phyloP scores from a whole-genome alignment of 1,140 invertebrate genomes.

The Habropoda laboriosa region DNA sequence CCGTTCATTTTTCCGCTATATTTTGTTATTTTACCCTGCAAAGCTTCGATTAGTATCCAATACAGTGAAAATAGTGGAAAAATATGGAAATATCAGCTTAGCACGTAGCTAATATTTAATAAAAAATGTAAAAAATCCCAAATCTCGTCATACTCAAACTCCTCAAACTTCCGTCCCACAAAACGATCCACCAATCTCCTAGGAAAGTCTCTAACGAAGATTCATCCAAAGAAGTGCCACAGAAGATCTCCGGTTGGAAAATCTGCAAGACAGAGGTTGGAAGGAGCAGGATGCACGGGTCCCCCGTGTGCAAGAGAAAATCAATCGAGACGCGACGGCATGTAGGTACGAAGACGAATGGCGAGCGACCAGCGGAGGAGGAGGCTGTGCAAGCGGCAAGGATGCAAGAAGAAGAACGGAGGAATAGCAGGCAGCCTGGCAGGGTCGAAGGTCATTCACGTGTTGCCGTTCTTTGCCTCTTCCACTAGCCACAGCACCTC shows the following conservation, averaged over 20 bases:
- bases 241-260: background rate
- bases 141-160: too few species aligned
- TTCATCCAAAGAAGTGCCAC: background rate
- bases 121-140: too few species aligned
- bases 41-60: too few species aligned
- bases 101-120: too few species aligned
- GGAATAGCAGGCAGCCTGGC: conserved; percentile 65
- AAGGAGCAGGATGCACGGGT: conserved; percentile 18
- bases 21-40: too few species aligned
- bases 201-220: too few species aligned
- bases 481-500: conserved; percentile 42
- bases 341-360: conserved; percentile 64
- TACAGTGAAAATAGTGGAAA: too few species aligned
- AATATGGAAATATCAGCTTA: too few species aligned
- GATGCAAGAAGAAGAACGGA: conserved; percentile 34
- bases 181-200: too few species aligned
- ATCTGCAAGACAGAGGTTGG: conserved; percentile 12
- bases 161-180: too few species aligned
- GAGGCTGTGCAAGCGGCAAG: conserved; percentile 39
- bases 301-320: conserved; percentile 52
- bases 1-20: too few species aligned
- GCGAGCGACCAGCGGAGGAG: conserved; percentile 33
- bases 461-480: conserved; percentile 69
- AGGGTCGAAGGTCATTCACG: conserved; percentile 71
- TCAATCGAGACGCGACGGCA: conserved; percentile 62